A percentile compares a stretch with the other conserved stretches of the same genome.
These are phyloP conservation scores for Microctonus brassicae DNA, from an alignment of 2,888 invertebrate species.

Conservation along the genomic window DNA sequence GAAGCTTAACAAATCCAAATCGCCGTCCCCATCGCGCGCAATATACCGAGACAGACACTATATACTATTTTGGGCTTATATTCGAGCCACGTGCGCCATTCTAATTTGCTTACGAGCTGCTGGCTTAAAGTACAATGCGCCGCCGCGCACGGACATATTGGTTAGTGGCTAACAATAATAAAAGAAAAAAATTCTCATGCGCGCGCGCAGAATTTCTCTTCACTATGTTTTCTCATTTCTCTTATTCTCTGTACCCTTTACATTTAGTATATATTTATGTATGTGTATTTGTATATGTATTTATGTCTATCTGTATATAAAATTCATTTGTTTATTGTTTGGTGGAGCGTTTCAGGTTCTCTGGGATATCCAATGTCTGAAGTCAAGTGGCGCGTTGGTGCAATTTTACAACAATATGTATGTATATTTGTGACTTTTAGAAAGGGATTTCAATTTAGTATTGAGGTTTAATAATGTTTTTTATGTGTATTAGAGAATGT, in stretches of 20 bases:
- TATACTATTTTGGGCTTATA: conserved; percentile 56
- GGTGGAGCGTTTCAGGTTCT: conserved; percentile 13
- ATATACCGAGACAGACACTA: conserved; percentile 49
- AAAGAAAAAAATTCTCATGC: no score
- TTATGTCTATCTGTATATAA: not conserved
- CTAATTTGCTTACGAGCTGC: conserved; percentile 64
- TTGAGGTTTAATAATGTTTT: conserved; percentile 1
- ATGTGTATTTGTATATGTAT: no score
- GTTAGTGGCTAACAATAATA: conserved; percentile 40
- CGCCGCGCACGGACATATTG: conserved; percentile 39
- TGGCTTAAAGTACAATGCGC: conserved; percentile 42
- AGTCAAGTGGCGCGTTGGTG: conserved; percentile 12
- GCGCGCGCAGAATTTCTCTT: conserved; percentile 29
- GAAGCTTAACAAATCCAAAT: conserved; percentile 56
- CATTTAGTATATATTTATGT: conserved; percentile 3
- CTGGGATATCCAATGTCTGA: conserved; percentile 11
- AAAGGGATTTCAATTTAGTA: not conserved
- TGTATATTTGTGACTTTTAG: not conserved
- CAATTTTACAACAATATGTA: conserved; percentile 10
- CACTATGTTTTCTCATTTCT: conserved; percentile 23
- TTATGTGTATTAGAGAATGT: no score
- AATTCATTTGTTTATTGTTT: conserved; percentile 14
- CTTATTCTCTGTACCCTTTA: conserved; percentile 46
- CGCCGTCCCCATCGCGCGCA: conserved; percentile 36
- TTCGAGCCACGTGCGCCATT: conserved; percentile 64